These are phyloP conservation scores for Sardina pilchardus DNA, from an alignment of 2,113 vertebrate genomes.

Conservation along the genomic window DNA sequence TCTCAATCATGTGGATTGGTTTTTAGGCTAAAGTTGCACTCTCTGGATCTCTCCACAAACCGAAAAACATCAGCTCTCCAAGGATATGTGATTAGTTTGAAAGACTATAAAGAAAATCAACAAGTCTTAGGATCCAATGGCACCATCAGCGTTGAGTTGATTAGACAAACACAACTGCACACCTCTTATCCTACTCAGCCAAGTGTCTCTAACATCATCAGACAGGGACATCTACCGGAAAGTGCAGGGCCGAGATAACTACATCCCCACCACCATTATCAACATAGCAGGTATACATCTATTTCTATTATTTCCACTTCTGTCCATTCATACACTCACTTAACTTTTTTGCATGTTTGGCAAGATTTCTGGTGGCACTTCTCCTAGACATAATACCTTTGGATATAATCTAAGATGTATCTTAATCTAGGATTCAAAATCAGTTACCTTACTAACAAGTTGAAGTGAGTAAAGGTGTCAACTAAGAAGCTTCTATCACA, in stretches of 20 bases:
- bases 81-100: too few species aligned
- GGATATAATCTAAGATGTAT: not conserved
- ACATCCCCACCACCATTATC: conserved; percentile 77
- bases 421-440: too few species aligned
- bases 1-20: too few species aligned
- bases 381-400: not conserved
- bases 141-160: not conserved
- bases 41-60: not conserved
- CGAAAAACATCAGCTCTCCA: not conserved
- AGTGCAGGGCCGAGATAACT: conserved; percentile 82
- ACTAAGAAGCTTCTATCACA: too few species aligned
- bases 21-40: too few species aligned
- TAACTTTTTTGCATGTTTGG: not conserved
- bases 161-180: not conserved
- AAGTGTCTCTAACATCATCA: conserved; percentile 61
- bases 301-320: not conserved
- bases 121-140: too few species aligned
- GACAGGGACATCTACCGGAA: conserved; percentile 84
- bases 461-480: not conserved
- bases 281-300: conserved; percentile 77
- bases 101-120: too few species aligned
- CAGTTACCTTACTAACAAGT: too few species aligned
- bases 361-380: not conserved
- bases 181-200: not conserved
- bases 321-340: conserved; percentile 31